These are phyloP conservation scores for Mobula birostris DNA, from an alignment of 2,113 vertebrate genomes.

Conservation along the genomic window DNA sequence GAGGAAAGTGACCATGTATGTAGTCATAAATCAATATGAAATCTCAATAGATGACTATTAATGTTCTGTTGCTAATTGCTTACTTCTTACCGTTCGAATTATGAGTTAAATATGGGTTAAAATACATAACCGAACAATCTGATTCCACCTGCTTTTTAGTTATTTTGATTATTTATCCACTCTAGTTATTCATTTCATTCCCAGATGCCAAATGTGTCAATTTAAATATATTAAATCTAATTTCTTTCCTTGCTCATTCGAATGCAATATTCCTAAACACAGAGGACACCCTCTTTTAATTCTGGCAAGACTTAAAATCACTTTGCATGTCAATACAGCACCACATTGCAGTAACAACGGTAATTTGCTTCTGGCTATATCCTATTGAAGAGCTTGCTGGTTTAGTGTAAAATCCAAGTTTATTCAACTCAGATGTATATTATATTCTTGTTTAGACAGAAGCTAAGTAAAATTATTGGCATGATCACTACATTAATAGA, in stretches of 20 bases:
- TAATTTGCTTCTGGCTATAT: not conserved
- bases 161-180: conserved; percentile 21
- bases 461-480: not conserved
- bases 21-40: not conserved
- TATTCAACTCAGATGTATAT: not conserved
- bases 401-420: not conserved
- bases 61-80: not conserved
- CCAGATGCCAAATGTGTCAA: not conserved
- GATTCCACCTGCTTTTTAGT: not conserved
- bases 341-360: not conserved
- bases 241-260: not conserved
- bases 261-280: not conserved
- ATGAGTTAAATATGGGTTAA: not conserved
- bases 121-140: not conserved
- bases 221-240: not conserved
- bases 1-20: not conserved
- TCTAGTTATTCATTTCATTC: not conserved
- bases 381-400: not conserved
- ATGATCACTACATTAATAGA: not conserved
- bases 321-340: not conserved
- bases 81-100: not conserved
- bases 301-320: not conserved
- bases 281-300: not conserved
- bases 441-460: not conserved
- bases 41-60: not conserved